Base-by-base conservation (phyloP, 2,888 invertebrate genomes). In the Macrophya annulata region DNA sequence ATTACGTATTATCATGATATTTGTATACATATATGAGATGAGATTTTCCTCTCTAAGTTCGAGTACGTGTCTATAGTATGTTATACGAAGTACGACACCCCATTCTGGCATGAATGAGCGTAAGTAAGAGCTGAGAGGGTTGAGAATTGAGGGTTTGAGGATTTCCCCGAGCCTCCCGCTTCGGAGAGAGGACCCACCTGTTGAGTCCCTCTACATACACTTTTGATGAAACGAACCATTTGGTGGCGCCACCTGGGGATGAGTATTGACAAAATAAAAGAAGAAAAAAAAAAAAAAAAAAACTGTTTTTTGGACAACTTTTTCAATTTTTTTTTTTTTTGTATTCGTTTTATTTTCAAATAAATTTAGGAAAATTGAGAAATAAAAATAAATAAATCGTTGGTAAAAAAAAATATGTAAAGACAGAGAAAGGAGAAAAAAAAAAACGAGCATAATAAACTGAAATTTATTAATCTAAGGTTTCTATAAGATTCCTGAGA, bases 31-130 rank as follows among this genome's bases (percentile, higher is more conserved):
- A 48, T 48, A 9, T 0, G 9, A 48, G n/a, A 4, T 21, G 68
- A 10, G 37, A 68, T 31, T 37, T 17, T 68, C 37, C 31, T 31
- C 31, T 3, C 31, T 31, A 3, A 31, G 37, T 37, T 68, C 68
- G 88, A 87, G 89, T 87, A 87, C 81, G 86, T 81, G 25, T 88
- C 82, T 25, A 55, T 10, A 17, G 62, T 21, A 79, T 25, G n/a
- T n/a, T 25, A 45, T 2, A 9, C 15, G 17, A 84, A 45, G 51
- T 74, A 74, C 55, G 55, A 77, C 51, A 51, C 25, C 51, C 51
- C 77, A 31, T 77, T 48, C 31, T 31, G 84, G 76, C 84, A 76
- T 84, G 72, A 84, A 84, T 76, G 84, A 76, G 76, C 51, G 84
- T 84, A 84, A 74, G 84, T 76, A 65, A 84, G 76, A 72, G 76